Conservation (phyloP, 2,797 vertebrate genomes). For the Clamator glandarius region DNA sequence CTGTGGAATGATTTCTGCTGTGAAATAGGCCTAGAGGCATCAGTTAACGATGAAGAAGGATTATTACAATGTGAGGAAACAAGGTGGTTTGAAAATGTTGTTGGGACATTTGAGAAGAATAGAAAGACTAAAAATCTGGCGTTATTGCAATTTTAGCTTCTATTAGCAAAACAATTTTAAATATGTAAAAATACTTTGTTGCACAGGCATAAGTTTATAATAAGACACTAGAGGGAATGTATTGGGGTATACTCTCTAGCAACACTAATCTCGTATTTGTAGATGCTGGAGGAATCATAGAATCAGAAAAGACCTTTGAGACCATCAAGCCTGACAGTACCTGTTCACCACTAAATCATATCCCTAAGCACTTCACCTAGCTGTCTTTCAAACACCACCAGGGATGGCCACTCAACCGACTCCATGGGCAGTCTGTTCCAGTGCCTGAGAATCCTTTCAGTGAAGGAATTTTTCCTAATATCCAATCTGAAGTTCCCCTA, state of each 20-base stretch:
- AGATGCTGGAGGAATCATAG: not conserved
- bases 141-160: not conserved
- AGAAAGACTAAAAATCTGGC: not conserved
- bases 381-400: no score
- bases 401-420: no score
- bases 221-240: not conserved
- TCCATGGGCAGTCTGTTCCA: no score
- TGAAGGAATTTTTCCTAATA: no score
- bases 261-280: not conserved
- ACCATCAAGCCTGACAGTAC: no score
- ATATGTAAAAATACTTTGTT: not conserved
- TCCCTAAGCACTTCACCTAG: no score
- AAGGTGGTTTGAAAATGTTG: constrained; percentile 10
- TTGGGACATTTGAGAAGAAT: not conserved
- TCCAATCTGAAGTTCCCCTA: no score
- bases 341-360: no score
- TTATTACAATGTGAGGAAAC: constrained; percentile 7
- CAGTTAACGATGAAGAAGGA: no score
- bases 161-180: not conserved
- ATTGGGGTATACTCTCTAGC: not conserved
- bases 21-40: not conserved
- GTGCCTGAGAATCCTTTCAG: no score
- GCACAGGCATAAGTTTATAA: not conserved
- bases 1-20: not conserved
- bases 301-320: no score